Evolutionary conservation across 1,140 invertebrate genomes (phyloP), one percentile per base, ranked within the genome.

Genomic region (Archivesica marissinica): DNA sequence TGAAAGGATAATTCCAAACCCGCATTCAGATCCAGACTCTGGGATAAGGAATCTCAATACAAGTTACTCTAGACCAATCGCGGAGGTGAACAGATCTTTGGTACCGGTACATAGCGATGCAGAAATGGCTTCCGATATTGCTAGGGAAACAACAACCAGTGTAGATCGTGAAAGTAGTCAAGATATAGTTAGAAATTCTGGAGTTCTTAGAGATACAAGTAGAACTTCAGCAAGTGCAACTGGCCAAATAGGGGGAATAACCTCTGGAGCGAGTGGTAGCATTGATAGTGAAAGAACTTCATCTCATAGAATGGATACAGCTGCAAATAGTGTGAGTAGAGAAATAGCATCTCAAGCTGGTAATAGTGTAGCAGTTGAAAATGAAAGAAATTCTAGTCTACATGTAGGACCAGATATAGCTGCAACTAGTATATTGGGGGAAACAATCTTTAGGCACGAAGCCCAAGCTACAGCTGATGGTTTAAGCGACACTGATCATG

Each of bases 401-500:
- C n/a, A n/a, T n/a, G n/a, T n/a, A n/a, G n/a, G n/a, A n/a, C n/a
- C n/a, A n/a, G n/a, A n/a, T n/a, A n/a, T n/a, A n/a, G n/a, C n/a
- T n/a, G n/a, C n/a, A n/a, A n/a, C n/a, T n/a, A n/a, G n/a, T n/a
- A n/a, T n/a, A n/a, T n/a, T n/a, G n/a, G n/a, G n/a, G n/a, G n/a
- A n/a, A n/a, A n/a, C n/a, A n/a, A n/a, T n/a, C n/a, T n/a, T n/a
- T n/a, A n/a, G n/a, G n/a, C n/a, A n/a, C n/a, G n/a, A n/a, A n/a
- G n/a, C n/a, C n/a, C 13, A 66, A 3, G 28, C 4, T 11, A 3
- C 9, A 30, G 11, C 35, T 38, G 56, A 47, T 30, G 35, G 72
- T 30, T 28, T 30, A 30, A 64, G 54, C 66, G 54, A 78, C 28
- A n/a, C 28, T 7, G 39, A 64, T 59, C 50, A 44, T 72, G 54